Conservation (phyloP, 35 echinoderm and acorn worm species). For the Heliocidaris tuberculata region DNA sequence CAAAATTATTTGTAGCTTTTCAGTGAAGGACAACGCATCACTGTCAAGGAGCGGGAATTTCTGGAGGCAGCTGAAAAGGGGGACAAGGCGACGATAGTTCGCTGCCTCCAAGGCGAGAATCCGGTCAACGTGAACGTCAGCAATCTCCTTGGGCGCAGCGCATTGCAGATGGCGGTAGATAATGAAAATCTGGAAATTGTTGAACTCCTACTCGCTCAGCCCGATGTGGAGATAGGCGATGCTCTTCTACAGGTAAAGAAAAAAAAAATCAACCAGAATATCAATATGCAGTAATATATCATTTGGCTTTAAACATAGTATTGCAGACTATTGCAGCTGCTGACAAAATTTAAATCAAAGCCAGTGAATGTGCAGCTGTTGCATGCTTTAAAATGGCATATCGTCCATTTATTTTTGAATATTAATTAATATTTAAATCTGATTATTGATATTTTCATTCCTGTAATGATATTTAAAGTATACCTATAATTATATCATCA, state of each 20-base stretch:
- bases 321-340: too few relatives aligned
- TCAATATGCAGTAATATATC: too few relatives aligned
- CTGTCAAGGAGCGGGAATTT: conserved; percentile 77
- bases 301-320: too few relatives aligned
- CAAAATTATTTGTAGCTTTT: conserved; percentile 66
- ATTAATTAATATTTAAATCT: too few relatives aligned
- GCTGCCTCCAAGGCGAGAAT: conserved; percentile 66
- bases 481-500: too few relatives aligned
- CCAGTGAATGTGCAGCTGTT: too few relatives aligned
- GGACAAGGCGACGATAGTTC: conserved; percentile 87
- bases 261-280: neutral
- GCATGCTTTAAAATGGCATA: too few relatives aligned
- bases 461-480: too few relatives aligned
- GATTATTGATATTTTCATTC: too few relatives aligned
- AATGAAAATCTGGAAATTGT: conserved; percentile 99
- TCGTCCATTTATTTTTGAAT: too few relatives aligned
- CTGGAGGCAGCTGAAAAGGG: conserved; percentile 95
- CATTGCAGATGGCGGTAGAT: conserved; percentile 97
- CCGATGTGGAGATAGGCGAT: conserved; percentile 90
- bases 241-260: conserved; percentile 60
- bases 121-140: conserved; percentile 96
- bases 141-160: conserved; percentile 87
- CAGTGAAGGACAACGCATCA: conserved; percentile 93
- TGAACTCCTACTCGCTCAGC: conserved; percentile 83
- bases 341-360: too few relatives aligned